These are phyloP conservation scores for Polietes domitor DNA, from an alignment of 2,888 invertebrate genomes.

Conservation along the genomic window DNA sequence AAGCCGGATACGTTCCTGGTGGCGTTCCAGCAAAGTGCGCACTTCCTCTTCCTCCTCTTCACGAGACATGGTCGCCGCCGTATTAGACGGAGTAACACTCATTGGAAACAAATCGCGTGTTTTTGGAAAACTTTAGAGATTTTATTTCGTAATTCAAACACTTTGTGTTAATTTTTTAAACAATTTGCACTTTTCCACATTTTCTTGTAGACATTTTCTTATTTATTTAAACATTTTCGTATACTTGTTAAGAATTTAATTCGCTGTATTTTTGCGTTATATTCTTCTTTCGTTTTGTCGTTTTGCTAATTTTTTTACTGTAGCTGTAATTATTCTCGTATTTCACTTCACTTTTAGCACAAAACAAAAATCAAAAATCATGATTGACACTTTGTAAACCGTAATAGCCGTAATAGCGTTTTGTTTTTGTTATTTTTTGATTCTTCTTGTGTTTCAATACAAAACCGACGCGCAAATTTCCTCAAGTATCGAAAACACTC, in stretches of 20 bases:
- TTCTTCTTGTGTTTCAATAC: constrained; percentile 9
- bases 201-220: not conserved
- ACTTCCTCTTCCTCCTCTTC: constrained; percentile 82
- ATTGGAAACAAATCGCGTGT: constrained; percentile 19
- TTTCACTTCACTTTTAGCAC: constrained; percentile 11
- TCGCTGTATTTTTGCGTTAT: not conserved
- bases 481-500: constrained; percentile 13
- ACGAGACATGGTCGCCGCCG: constrained; percentile 75
- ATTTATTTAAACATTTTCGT: not conserved
- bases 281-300: not conserved
- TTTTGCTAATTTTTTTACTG: not conserved
- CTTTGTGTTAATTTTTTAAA: not conserved
- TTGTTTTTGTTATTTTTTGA: constrained; percentile 33
- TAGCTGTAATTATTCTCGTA: not conserved
- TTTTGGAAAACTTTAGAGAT: not conserved
- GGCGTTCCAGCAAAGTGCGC: constrained; percentile 84
- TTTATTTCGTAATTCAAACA: not conserved
- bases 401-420: constrained; percentile 28
- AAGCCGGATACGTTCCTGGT: constrained; percentile 84
- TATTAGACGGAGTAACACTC: constrained; percentile 57
- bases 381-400: constrained; percentile 37
- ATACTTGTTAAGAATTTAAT: not conserved
- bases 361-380: constrained; percentile 10
- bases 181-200: constrained; percentile 23
- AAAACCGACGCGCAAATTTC: constrained; percentile 56